Evolutionary conservation across 2,797 vertebrate genomes (phyloP), one percentile per base, ranked within the genome.

Genomic region (Bucorvus abyssinicus): DNA sequence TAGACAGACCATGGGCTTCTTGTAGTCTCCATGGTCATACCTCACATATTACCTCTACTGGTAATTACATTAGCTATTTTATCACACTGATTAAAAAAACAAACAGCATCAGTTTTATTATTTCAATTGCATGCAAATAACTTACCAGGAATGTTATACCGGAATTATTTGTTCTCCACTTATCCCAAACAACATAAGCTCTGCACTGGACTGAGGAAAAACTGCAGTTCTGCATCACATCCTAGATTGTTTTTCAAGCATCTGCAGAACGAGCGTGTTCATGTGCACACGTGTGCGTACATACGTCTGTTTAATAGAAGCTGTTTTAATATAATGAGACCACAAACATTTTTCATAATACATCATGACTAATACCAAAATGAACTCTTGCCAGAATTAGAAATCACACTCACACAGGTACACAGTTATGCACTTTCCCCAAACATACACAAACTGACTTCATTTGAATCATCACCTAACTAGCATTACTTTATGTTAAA

Each of bases 201-300:
- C 16, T 55, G 16, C 84, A 76, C 13, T 34, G 16, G 12, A 77
- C 13, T 34, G 26, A 78, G 23, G 21, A 90, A 69, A 26, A 71
- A 53, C 12, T 17, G 9, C 7, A 71, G 6, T 3, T 73, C 18
- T 82, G 11, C 16, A 57, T 49, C 18, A 57, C 81, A 36, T 32
- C 5, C 32, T 34, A 19, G 4, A 50, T 49, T 69, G 57, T 60
- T 68, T 87, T 77, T 74, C 14, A 53, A 38, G 5, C 10, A 38
- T 36, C 42, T 65, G 63, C 24, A 68, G 23, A 38, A 53, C 23
- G 15, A 23, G 6, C 4, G 0, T 29, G 8, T 32, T 20, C 32
- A 42, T 21, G 22, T 8, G 9, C 23, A n/a, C 10, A 20, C 0
- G 1, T 10, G 7, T 42, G 14, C 4, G 34, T 29, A 8, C 0